phyloP scores from a whole-genome alignment of 2,797 vertebrate genomes.

The Thunnus albacares region DNA sequence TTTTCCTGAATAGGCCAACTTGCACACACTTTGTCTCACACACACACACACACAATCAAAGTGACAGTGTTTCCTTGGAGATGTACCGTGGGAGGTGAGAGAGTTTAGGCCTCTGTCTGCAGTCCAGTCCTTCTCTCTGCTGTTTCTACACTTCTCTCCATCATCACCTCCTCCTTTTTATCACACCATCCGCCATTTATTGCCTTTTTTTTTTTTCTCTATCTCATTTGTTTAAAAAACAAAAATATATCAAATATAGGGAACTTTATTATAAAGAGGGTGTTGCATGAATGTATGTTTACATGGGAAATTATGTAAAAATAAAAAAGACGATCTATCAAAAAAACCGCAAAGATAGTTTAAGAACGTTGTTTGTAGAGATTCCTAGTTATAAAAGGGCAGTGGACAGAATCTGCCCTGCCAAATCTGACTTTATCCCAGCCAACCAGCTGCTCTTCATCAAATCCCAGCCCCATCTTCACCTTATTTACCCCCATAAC shows the following conservation, averaged over 20 bases:
- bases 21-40: slow-evolving; percentile 5
- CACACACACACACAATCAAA: slow-evolving; percentile 35
- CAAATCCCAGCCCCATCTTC: slow-evolving; percentile 36
- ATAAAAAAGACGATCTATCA: slow-evolving; percentile 78
- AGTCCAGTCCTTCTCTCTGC: slow-evolving; percentile 64
- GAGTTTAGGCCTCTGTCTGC: slow-evolving; percentile 53
- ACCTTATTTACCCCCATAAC: slow-evolving; percentile 49
- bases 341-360: slow-evolving; percentile 80
- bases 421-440: slow-evolving; percentile 74
- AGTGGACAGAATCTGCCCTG: slow-evolving; percentile 70
- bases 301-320: slow-evolving; percentile 88
- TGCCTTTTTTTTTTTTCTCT: slow-evolving; percentile 66
- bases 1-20: slow-evolving; percentile 12
- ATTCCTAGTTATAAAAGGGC: slow-evolving; percentile 78
- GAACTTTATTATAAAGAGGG: slow-evolving; percentile 90
- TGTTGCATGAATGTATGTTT: slow-evolving; percentile 94
- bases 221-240: slow-evolving; percentile 65
- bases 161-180: slow-evolving; percentile 60
- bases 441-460: slow-evolving; percentile 73
- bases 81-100: slow-evolving; percentile 58
- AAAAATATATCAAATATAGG: slow-evolving; percentile 89
- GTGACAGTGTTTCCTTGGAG: slow-evolving; percentile 64
- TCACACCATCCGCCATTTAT: slow-evolving; percentile 66
- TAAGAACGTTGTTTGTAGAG: slow-evolving; percentile 85
- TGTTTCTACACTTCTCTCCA: slow-evolving; percentile 53